A percentile compares a stretch with the other conserved stretches of the same genome.
Conservation (phyloP, 2,797 vertebrate species). For the Loriculus beryllinus region DNA sequence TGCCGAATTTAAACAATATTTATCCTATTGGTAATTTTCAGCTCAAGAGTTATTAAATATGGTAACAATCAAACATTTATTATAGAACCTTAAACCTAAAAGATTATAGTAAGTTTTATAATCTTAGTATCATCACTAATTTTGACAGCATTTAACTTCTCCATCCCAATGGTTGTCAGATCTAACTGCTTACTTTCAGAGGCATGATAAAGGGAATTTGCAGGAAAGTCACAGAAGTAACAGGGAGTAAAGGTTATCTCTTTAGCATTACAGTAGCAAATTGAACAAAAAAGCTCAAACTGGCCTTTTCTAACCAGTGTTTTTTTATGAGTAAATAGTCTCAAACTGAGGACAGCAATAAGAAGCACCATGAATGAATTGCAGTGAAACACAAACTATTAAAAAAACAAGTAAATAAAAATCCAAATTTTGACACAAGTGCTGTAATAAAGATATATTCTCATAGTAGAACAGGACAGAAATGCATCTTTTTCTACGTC, state of each 20-base stretch:
- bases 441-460: neutral
- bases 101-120: neutral
- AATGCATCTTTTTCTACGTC: neutral
- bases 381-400: neutral
- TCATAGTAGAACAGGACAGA: neutral
- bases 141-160: neutral
- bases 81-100: neutral
- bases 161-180: neutral
- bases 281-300: neutral
- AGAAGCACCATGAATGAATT: neutral
- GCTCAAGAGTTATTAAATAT: neutral
- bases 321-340: neutral
- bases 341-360: neutral
- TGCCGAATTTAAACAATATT: neutral
- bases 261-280: neutral
- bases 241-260: neutral
- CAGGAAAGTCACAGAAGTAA: neutral
- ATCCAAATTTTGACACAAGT: neutral
- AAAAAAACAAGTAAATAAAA: neutral
- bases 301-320: neutral
- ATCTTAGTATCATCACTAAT: neutral
- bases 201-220: neutral
- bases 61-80: neutral
- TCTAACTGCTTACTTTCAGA: neutral
- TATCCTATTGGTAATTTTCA: neutral